Conservation (phyloP, 2,797 vertebrate genomes). For the Tapirus indicus region DNA sequence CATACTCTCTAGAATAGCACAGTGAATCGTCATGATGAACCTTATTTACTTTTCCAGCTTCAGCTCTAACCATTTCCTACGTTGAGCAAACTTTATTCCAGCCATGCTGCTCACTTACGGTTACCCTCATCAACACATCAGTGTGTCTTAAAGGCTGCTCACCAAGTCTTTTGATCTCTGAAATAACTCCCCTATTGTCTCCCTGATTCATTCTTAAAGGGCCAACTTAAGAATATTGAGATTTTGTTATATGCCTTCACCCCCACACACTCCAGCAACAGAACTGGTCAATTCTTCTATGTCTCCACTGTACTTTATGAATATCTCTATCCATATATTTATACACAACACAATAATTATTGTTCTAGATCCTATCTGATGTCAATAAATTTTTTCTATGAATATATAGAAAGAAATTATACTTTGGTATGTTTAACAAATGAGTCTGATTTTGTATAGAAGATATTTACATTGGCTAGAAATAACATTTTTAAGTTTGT, state of each 20-base stretch:
- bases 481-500: slow-evolving; percentile 21
- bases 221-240: not conserved
- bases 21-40: not conserved
- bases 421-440: slow-evolving; percentile 26
- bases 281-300: not conserved
- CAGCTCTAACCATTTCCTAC: not conserved
- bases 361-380: not conserved
- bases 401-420: not conserved
- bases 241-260: not conserved
- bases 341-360: not conserved
- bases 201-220: not conserved
- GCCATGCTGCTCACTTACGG: not conserved
- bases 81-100: not conserved
- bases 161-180: not conserved
- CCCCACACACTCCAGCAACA: not conserved
- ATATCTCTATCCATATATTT: not conserved
- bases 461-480: not conserved
- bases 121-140: not conserved
- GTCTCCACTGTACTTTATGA: not conserved
- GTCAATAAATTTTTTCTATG: not conserved
- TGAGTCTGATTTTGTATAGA: not conserved
- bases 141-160: not conserved
- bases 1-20: not conserved
- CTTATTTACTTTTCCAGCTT: not conserved
- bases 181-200: not conserved